Conservation (phyloP, 2,888 invertebrate genomes). For the Lottia scabra region DNA sequence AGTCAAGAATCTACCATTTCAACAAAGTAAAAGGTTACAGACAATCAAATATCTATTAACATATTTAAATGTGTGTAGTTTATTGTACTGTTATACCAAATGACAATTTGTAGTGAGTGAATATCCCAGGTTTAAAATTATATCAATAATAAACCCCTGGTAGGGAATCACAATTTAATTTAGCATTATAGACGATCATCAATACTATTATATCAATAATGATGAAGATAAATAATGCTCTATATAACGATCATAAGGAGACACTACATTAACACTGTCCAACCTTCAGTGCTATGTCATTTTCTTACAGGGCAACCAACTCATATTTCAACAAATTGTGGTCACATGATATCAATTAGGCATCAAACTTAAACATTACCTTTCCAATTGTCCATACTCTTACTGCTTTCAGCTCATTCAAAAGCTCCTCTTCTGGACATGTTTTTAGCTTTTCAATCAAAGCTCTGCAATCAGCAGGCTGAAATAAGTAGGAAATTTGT, state of each 20-base stretch:
- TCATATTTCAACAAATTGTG: no score
- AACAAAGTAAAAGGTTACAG: no score
- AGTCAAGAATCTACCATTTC: no score
- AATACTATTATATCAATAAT: not conserved
- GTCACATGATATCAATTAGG: no score
- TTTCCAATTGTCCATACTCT: constrained; percentile 88
- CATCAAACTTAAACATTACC: constrained; percentile 46
- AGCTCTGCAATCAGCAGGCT: constrained; percentile 79
- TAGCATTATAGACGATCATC: constrained; percentile 6
- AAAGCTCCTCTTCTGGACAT: constrained; percentile 75
- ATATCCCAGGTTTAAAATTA: not conserved
- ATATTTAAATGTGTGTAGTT: no score
- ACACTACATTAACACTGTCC: no score
- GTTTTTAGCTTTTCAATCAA: constrained; percentile 81
- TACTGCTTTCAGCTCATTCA: constrained; percentile 79
- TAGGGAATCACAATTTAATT: not conserved
- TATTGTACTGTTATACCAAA: not conserved
- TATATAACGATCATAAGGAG: not conserved
- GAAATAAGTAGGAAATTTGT: constrained; percentile 21
- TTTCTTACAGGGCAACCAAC: no score
- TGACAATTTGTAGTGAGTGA: not conserved
- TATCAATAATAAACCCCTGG: not conserved
- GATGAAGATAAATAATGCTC: not conserved
- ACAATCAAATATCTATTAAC: no score
- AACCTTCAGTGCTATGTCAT: no score